phyloP scores from a whole-genome alignment of 2,113 vertebrate genomes.

The Marmota monax region DNA sequence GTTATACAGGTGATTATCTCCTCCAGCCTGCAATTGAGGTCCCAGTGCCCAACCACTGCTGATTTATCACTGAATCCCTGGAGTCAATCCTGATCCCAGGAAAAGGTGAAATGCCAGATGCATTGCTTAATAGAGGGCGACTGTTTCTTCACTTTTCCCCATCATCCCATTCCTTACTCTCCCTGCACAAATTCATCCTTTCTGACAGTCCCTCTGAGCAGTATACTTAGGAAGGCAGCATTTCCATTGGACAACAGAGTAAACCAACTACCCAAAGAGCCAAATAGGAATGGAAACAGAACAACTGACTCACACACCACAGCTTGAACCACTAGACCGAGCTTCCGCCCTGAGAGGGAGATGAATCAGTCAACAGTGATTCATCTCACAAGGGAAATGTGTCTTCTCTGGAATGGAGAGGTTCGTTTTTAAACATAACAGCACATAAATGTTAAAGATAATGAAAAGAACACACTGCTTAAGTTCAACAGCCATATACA shows the following conservation, averaged over 20 bases:
- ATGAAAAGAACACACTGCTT: conserved; percentile 64
- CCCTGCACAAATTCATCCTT: conserved; percentile 18
- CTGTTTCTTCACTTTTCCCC: background rate
- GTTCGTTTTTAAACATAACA: conserved; percentile 66
- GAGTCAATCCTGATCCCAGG: background rate
- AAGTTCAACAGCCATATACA: conserved; percentile 41
- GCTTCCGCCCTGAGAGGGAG: conserved; percentile 73
- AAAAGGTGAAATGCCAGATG: background rate
- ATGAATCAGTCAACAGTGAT: conserved; percentile 80
- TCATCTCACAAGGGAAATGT: conserved; percentile 76
- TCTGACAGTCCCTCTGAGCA: conserved; percentile 2
- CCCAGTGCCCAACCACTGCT: background rate
- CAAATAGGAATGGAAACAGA: conserved; percentile 49
- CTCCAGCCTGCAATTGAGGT: conserved; percentile 26
- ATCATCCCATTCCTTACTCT: conserved; percentile 22
- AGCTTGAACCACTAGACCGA: conserved; percentile 77
- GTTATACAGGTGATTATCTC: conserved; percentile 31
- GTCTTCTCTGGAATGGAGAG: conserved; percentile 61
- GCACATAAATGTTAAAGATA: conserved; percentile 52
- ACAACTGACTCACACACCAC: conserved; percentile 80
- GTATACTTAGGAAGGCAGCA: background rate
- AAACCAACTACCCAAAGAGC: conserved; percentile 55
- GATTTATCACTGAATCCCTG: conserved; percentile 16
- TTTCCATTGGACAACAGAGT: conserved; percentile 49
- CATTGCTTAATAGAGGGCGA: conserved; percentile 16